Conservation (phyloP, 2,888 invertebrate genomes). For the Cheilosia grossa region DNA sequence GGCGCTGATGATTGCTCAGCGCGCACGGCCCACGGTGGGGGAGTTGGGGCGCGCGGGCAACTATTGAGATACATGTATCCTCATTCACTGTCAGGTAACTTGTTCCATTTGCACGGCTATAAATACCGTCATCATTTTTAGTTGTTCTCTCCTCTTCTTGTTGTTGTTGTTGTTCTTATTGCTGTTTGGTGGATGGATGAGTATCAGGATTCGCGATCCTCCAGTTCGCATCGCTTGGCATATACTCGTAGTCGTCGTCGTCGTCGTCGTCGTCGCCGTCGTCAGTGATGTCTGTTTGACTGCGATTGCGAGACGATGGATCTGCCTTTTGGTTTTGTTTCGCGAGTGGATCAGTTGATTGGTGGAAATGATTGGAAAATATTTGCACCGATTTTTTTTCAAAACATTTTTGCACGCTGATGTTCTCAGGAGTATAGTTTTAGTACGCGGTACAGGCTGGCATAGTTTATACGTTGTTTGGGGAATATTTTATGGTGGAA, state of each 20-base stretch:
- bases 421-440: slow-evolving; percentile 35
- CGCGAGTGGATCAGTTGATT: slow-evolving; percentile 70
- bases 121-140: slow-evolving; percentile 71
- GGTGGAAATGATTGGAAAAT: slow-evolving; percentile 75
- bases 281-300: slow-evolving; percentile 67
- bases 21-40: slow-evolving; percentile 27
- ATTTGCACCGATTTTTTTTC: slow-evolving; percentile 60
- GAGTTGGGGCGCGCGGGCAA: slow-evolving; percentile 20
- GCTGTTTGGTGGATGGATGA: slow-evolving; percentile 64
- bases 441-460: slow-evolving; percentile 25
- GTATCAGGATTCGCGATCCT: slow-evolving; percentile 69
- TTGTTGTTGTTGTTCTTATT: not conserved
- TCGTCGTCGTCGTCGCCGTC: too few relatives aligned
- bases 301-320: slow-evolving; percentile 59
- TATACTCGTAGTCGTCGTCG: slow-evolving; percentile 29
- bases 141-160: slow-evolving; percentile 14
- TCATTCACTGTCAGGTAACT: slow-evolving; percentile 74
- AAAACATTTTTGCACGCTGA: too few relatives aligned
- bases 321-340: slow-evolving; percentile 41
- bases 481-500: slow-evolving; percentile 72
- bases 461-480: slow-evolving; percentile 49
- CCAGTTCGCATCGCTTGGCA: slow-evolving; percentile 30
- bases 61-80: slow-evolving; percentile 74
- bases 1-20: slow-evolving; percentile 74
- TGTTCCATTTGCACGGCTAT: slow-evolving; percentile 75